phyloP scores from a whole-genome alignment of 2,113 vertebrate genomes.

The Monopterus albus region DNA sequence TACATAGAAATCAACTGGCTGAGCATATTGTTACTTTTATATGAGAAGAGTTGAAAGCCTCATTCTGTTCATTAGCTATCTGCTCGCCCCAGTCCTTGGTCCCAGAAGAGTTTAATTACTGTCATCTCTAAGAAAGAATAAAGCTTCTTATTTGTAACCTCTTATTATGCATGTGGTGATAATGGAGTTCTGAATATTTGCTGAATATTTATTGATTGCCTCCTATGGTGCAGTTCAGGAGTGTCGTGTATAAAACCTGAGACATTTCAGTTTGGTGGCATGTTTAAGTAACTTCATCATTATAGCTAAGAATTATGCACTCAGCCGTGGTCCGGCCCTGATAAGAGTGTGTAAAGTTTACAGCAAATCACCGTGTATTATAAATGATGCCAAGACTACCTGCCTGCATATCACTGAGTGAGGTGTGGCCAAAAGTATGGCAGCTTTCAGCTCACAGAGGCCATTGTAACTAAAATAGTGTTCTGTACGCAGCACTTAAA shows the following conservation, averaged over 20 bases:
- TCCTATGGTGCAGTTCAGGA: constrained; percentile 22
- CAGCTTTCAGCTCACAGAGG: no score
- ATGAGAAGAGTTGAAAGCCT: constrained; percentile 28
- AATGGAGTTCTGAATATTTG: constrained; percentile 26
- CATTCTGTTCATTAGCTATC: constrained; percentile 18
- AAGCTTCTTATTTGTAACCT: not conserved
- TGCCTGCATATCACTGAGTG: no score
- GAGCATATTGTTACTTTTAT: constrained; percentile 20
- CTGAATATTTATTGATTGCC: constrained; percentile 14
- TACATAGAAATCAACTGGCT: not conserved
- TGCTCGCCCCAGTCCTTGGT: not conserved
- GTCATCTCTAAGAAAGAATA: constrained; percentile 12
- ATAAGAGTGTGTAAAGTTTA: constrained; percentile 33
- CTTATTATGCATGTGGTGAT: constrained; percentile 15
- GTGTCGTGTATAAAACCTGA: constrained; percentile 29
- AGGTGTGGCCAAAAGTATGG: no score
- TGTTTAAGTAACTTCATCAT: constrained; percentile 42
- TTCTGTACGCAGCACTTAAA: no score
- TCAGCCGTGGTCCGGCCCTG: constrained; percentile 21
- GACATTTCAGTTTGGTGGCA: not conserved
- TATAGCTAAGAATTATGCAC: constrained; percentile 27
- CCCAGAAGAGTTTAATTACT: constrained; percentile 35
- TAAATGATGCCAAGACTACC: not conserved
- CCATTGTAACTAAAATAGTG: no score
- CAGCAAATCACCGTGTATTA: not conserved